Conservation (phyloP, 2,797 vertebrate genomes). For the Cercopithecus mitis region DNA sequence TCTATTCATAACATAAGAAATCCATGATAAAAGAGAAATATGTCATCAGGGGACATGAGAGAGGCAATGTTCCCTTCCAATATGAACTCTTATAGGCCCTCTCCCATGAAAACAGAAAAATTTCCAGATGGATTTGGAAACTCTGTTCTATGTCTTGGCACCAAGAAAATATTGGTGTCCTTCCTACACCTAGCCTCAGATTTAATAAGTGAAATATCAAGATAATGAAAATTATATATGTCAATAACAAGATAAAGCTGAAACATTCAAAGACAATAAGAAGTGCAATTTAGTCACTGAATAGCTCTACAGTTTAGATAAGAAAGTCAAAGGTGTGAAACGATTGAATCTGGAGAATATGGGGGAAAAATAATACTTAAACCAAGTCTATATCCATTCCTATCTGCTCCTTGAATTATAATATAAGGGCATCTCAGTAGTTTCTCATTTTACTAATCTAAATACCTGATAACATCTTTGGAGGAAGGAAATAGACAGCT, state of each 20-base stretch:
- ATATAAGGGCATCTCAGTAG: background rate
- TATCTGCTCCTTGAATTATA: background rate
- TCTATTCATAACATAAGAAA: background rate
- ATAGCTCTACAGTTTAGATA: background rate
- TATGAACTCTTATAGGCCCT: background rate
- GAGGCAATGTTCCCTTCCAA: background rate
- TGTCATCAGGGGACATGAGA: background rate
- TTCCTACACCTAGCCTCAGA: background rate
- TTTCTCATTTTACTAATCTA: background rate
- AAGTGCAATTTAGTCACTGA: background rate
- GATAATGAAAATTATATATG: background rate
- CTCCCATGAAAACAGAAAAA: background rate
- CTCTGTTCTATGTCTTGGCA: background rate
- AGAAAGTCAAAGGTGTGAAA: background rate
- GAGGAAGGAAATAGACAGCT: background rate
- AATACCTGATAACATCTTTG: background rate
- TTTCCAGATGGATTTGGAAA: background rate
- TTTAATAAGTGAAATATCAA: background rate
- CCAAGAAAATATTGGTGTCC: background rate
- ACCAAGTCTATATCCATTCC: background rate
- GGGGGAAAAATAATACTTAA: background rate
- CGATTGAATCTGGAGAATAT: background rate
- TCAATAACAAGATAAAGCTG: background rate
- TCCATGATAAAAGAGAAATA: background rate
- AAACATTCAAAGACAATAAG: background rate